phyloP scores from a whole-genome alignment of 2,797 vertebrate species.

The Trachurus trachurus region DNA sequence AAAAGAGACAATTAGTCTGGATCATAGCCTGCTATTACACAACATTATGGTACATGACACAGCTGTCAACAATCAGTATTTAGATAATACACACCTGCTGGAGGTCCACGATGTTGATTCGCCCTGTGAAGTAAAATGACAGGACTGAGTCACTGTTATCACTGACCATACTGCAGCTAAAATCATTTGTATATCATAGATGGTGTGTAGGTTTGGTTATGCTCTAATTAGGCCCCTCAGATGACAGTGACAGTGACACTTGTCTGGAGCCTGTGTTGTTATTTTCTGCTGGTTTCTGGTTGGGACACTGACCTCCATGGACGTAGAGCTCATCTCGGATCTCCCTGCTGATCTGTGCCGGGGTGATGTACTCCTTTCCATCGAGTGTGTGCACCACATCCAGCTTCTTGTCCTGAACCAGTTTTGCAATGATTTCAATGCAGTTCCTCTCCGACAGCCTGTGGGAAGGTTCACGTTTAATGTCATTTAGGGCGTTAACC shows the following conservation, averaged over 20 bases:
- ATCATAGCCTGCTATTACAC: background rate
- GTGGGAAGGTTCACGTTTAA: background rate
- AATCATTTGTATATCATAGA: background rate
- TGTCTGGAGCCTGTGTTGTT: too few relatives aligned
- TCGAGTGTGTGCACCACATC: slow-evolving; percentile 97
- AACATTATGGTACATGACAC: background rate
- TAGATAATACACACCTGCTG: slow-evolving; percentile 89
- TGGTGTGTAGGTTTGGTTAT: background rate
- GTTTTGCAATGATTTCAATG: slow-evolving; percentile 94
- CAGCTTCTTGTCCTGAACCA: slow-evolving; percentile 93
- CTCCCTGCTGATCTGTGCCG: slow-evolving; percentile 93
- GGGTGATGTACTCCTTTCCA: slow-evolving; percentile 97
- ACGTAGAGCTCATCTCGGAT: slow-evolving; percentile 94
- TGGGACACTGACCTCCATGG: slow-evolving; percentile 87
- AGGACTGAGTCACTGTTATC: background rate
- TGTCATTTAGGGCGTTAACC: fast-evolving
- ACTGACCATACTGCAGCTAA: background rate
- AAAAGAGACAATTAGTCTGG: fast-evolving
- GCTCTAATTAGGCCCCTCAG: background rate
- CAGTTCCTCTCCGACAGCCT: slow-evolving; percentile 97
- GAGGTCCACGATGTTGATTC: slow-evolving; percentile 96
- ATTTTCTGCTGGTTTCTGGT: too few relatives aligned
- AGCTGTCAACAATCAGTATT: background rate
- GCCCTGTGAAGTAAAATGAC: slow-evolving; percentile 81
- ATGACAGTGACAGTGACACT: background rate